Base-by-base conservation (phyloP, 2,113 vertebrate species). In the Neolamprologus sp. region DNA sequence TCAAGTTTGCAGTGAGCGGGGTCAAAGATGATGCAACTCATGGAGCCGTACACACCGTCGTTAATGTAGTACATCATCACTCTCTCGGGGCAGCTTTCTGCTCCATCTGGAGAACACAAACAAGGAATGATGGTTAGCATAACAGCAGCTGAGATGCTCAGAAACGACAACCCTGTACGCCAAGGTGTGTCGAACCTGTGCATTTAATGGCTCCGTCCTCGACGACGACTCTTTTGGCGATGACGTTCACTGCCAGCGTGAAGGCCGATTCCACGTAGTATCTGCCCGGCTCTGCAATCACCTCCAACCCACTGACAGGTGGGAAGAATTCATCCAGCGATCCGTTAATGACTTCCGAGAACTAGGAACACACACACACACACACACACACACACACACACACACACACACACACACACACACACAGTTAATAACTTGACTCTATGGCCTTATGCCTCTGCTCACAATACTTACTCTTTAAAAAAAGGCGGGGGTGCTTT, bases 241-340 rank as follows among this genome's bases (percentile, higher is more conserved):
- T 98, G 85, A 99, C 95, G 63, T 97, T 98, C 37, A 97, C 97
- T 5, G 97, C 97, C n/a, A 99, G 93, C 0, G 97, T 98, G 92
- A 98, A 98, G 2, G 97, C 97, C 8, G 98, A 98, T 3, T 98
- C 97, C 42, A 97, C 97, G 2, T 97, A 99, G 82, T 98, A 99
- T 78, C 97, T 96, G 53, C 98, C 98, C 0, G 98, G 98, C 87
- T 99, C 98, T 5, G 98, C 97, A 65, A 99, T 98, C 85, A 99
- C 91, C 21, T 84, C 92, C 87, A 98, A 94, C 37, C 97, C 97
- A 21, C 93, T 96, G 94, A 97, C 98, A 1, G 57, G 84, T 1
- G 98, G 97, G 40, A 99, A 99, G 42, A 97, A 97, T 88, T 97
- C 97, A 86, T 98, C 97, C 95, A 99, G 87, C 0, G 98, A 97